A percentile compares a stretch with the other conserved stretches of the same genome.
phyloP scores from a whole-genome alignment of 2,797 vertebrate species.

The Menidia menidia region DNA sequence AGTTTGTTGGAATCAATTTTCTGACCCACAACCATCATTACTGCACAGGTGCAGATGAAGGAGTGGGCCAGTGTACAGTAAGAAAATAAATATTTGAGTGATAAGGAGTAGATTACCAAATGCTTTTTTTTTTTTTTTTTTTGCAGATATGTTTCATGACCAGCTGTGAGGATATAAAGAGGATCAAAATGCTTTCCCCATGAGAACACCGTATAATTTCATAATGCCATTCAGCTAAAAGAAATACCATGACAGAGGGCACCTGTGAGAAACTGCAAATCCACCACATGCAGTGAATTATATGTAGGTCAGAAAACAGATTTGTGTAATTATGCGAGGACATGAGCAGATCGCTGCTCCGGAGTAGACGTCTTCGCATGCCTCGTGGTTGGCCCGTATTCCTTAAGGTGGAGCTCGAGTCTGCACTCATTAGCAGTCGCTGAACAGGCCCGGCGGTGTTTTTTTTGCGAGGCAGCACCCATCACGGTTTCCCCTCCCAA shows the following conservation, averaged over 20 bases:
- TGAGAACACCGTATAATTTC: slow-evolving; percentile 52
- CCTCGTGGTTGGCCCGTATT: slow-evolving; percentile 57
- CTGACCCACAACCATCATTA: slow-evolving; percentile 9
- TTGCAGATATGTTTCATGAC: not conserved
- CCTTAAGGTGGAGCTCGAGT: slow-evolving; percentile 47
- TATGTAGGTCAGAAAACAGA: slow-evolving; percentile 71
- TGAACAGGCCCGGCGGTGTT: slow-evolving; percentile 59
- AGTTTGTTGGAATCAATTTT: slow-evolving; percentile 11
- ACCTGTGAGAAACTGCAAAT: slow-evolving; percentile 66
- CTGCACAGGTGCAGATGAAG: slow-evolving; percentile 28
- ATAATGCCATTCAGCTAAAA: slow-evolving; percentile 66
- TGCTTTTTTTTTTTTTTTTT: not conserved
- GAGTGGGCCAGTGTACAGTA: slow-evolving; percentile 14
- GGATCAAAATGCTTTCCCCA: slow-evolving; percentile 41
- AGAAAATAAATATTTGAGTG: slow-evolving; percentile 6
- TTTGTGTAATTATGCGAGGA: slow-evolving; percentile 63
- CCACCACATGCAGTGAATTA: slow-evolving; percentile 60
- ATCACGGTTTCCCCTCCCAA: slow-evolving; percentile 58
- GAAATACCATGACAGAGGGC: slow-evolving; percentile 46
- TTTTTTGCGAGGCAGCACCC: slow-evolving; percentile 60
- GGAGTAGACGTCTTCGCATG: slow-evolving; percentile 21
- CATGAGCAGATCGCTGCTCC: slow-evolving; percentile 40
- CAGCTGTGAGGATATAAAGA: slow-evolving; percentile 26
- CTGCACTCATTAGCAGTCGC: slow-evolving; percentile 78
- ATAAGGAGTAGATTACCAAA: slow-evolving; percentile 1